Evolutionary conservation across 1,140 invertebrate genomes (phyloP).

Genomic region (Aphelenchoides fujianensis): DNA sequence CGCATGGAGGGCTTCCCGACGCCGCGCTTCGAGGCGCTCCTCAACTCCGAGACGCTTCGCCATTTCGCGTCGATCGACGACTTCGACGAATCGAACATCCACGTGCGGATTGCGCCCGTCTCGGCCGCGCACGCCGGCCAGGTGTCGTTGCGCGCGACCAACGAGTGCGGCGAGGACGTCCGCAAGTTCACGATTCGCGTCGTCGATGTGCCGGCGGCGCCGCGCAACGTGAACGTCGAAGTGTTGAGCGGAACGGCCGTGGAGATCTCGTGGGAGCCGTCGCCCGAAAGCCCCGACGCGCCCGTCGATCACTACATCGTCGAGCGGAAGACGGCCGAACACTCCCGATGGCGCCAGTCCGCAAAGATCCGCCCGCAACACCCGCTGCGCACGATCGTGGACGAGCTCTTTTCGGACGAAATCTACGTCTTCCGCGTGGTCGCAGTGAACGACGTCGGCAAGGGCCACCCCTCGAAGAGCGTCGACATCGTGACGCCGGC

Average conservation of each 20-base stretch:
- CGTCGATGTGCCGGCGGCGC: constrained; percentile 51
- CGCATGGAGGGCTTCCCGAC: constrained; percentile 33
- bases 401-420: constrained; percentile 81
- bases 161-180: constrained; percentile 39
- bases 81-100: constrained; percentile 26
- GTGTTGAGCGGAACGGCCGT: constrained; percentile 31
- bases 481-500: constrained; percentile 69
- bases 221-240: constrained; percentile 33
- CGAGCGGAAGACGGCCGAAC: constrained; percentile 57
- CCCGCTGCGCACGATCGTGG: constrained; percentile 61
- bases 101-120: constrained; percentile 22
- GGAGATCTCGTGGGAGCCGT: constrained; percentile 44
- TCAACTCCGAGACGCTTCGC: constrained; percentile 31
- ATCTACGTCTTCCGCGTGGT: constrained; percentile 93
- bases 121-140: constrained; percentile 24
- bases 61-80: constrained; percentile 28
- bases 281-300: constrained; percentile 39
- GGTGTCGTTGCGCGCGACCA: constrained; percentile 32
- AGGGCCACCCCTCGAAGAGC: constrained; percentile 73
- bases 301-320: constrained; percentile 55
- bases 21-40: constrained; percentile 32
- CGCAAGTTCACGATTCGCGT: constrained; percentile 43
- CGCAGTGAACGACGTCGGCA: constrained; percentile 91
- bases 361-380: constrained; percentile 40
- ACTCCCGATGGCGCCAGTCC: constrained; percentile 51